Evolutionary conservation across 2,113 vertebrate genomes (phyloP), one percentile per base, ranked within the genome.

Genomic region (Clinocottus analis): DNA sequence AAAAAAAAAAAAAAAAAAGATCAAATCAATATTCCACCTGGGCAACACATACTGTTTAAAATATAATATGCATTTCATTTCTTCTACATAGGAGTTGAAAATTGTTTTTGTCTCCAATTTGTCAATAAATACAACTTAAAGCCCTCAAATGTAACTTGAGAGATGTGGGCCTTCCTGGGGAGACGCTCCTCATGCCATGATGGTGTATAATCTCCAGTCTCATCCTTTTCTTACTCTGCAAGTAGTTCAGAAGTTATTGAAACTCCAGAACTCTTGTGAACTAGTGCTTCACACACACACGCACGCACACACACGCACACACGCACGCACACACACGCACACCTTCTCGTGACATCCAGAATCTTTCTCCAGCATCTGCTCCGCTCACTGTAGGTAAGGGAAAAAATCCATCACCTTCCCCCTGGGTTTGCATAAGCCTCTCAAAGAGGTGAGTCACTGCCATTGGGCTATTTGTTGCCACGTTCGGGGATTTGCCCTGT

Each of bases 361-460:
- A 94, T 95, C 92, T 93, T 93, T 92, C 90, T 93, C 86, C 89
- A 91, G 93, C 94, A 94, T 95, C 95, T 95, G 94, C 92, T 94
- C 92, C 88, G 59, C 87, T 95, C 94, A 92, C 92, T 91, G 92
- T 93, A 89, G 92, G 93, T 93, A 92, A 94, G 91, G 90, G 86
- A 84, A 88, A 93, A 93, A 94, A 95, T 95, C 93, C 94, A 95
- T 95, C 94, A 94, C 93, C 91, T 92, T 91, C 93, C 93, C 92
- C 90, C 85, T 91, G 94, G 94, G 94, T 94, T 94, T 95, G 93
- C 92, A 91, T 94, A 93, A 95, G 93, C 94, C 93, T 93, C 92
- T 94, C 92, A 89, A 85, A 90, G 90, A 93, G 91, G 93, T 89
- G 91, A 93, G 89, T 83, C 91, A 86, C 87, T 90, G 86, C 86